Evolutionary conservation across 2,888 invertebrate species (phyloP), one percentile per base, ranked within the genome.

Genomic region (Augiades crinisus): DNA sequence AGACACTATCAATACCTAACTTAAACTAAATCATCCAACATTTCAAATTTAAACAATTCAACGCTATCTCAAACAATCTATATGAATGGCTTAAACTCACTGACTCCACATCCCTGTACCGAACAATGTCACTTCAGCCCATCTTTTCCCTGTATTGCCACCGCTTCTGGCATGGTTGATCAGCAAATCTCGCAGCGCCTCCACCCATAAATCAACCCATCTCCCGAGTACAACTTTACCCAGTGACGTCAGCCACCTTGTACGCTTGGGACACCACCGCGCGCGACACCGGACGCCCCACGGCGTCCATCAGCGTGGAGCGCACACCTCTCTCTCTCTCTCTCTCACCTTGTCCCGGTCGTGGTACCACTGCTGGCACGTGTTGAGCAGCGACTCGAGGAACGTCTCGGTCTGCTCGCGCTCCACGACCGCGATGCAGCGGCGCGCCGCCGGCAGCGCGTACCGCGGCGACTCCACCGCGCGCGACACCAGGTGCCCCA

Each of bases 311-410:
- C 53, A 97, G 90, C n/a, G 93, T 93, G 55, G 87, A 0, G 85
- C 87, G 61, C 76, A 74, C 51, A 96, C 88, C 50, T 94, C 92
- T 80, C 96, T 96, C 1, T n/a, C n/a, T n/a, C n/a, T n/a, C n/a
- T n/a, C n/a, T n/a, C n/a, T n/a, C 13, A 93, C 90, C 78, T 93
- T 93, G 63, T 94, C 94, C 27, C 95, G 85, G 82, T 97, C 96
- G 78, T 96, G 96, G 84, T 95, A 97, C 94, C 94, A 95, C 81
- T 96, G 96, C 78, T 96, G 95, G 79, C 96, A 96, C 31, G 95
- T 96, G 81, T 97, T 97, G 61, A 97, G 91, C 61, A 97, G 90
- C 27, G 96, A 95, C 86, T 97, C 97, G 66, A 97, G 90, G 82
- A 97, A 97, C 33, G 96, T 97, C 85, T 96, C 95, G 61, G 94